Base-by-base conservation (phyloP, 2,797 vertebrate genomes). In the Antennarius maculatus region DNA sequence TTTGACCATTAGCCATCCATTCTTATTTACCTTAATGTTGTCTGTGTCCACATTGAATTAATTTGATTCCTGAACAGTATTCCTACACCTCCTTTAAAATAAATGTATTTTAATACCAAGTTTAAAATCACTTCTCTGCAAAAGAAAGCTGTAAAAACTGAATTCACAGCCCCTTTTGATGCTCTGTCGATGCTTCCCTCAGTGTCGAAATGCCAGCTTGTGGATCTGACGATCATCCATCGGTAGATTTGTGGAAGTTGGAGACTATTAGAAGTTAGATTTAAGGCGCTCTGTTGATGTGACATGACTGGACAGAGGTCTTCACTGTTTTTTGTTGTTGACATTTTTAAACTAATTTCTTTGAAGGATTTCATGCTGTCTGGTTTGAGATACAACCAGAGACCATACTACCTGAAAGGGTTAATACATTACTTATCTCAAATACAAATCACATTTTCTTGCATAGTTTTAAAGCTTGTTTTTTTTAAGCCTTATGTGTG, bases 371-470 rank as follows among this genome's bases (percentile, higher is more conserved):
- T 43, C 1, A 61, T 11, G 28, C 11, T 4, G 9, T 55, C 45
- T 59, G 27, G 13, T 63, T 77, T 69, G 62, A 52, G 67, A 56
- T 23, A 14, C 39, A n/a, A 56, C 15, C 16, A 54, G 17, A 68
- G 5, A 15, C 9, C 13, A 13, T 39, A 29, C 11, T 4, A 49
- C 48, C 8, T 64, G 11, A 71, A 5, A 34, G 5, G 0, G 0
- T 77, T 50, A 31, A 28, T 34, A 28, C 18, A 31, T 31, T 34
- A 14, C 4, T 42, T 45, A 16, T 3, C 34, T 47, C 16, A 34
- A 31, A 59, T 49, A 11, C 37, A 39, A 34, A 9, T 11, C 7
- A 27, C 18, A n/a, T 54, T 61, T 9, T 42, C 37, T 9, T n/a
- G 10, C 16, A 10, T 53, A 57, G 23, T 34, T 60, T 17, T 39